Conservation (phyloP, 2,888 invertebrate genomes). For the Sesia apiformis region DNA sequence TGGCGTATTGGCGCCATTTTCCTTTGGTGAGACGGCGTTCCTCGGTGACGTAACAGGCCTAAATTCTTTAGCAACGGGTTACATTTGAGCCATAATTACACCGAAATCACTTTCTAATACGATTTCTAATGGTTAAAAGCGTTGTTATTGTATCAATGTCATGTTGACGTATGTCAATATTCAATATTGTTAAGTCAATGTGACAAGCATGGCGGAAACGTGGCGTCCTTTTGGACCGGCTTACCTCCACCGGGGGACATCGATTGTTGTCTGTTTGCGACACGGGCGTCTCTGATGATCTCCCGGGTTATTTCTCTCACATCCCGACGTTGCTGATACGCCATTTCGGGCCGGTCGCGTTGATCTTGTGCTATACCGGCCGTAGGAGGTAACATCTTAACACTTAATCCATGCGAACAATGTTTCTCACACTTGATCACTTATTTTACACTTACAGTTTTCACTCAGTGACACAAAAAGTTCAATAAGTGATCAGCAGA, state of each 20-base stretch:
- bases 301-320: conserved; percentile 63
- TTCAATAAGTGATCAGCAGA: conserved; percentile 17
- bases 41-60: conserved; percentile 61
- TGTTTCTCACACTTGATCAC: conserved; percentile 10
- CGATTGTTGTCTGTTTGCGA: conserved; percentile 54
- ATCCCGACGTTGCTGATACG: conserved; percentile 63
- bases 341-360: conserved; percentile 66
- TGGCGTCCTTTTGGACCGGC: conserved; percentile 61
- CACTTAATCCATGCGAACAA: conserved; percentile 58
- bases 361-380: conserved; percentile 65
- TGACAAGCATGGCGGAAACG: conserved; percentile 74
- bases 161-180: conserved; percentile 72
- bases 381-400: conserved; percentile 67
- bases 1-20: conserved; percentile 70
- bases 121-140: conserved; percentile 35
- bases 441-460: conserved; percentile 7
- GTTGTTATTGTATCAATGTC: conserved; percentile 69
- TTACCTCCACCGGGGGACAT: conserved; percentile 70
- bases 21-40: conserved; percentile 47
- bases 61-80: conserved; percentile 26
- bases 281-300: conserved; percentile 60
- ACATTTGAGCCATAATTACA: conserved; percentile 11
- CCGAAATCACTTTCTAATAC: conserved; percentile 21
- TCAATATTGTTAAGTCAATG: conserved; percentile 5
- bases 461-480: conserved; percentile 32